Evolutionary conservation across 2,113 vertebrate species (phyloP), one percentile per base, ranked within the genome.

Genomic region (Pandion haliaetus): DNA sequence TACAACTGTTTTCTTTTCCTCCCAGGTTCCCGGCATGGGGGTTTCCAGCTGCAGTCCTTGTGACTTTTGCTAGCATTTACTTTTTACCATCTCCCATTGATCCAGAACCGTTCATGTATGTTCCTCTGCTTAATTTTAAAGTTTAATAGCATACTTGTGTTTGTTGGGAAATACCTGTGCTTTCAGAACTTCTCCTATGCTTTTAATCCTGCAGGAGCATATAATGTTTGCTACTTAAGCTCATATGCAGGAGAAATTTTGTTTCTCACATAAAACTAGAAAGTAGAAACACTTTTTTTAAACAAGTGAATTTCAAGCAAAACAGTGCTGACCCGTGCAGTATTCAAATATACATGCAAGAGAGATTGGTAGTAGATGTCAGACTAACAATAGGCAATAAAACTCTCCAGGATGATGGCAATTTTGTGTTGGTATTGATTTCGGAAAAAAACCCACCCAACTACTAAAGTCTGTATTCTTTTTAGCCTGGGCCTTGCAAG

Each of bases 1-100:
- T 10, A 36, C 17, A 55, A 17, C 0, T 1, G 15, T 31, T 54
- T 62, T 79, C 18, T 72, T 74, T 86, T 32, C 28, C 21, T 82
- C 34, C 36, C 93, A 98, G 98, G 96, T 92, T 97, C 58, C 58
- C 88, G 25, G 50, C n/a, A 8, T 86, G 72, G 47, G 93, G 80
- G 3, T 49, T 97, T 26, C 82, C 58, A 16, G 96, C 82, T 59
- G 97, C 74, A 82, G 66, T 96, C 71, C 54, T 97, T 29, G 88
- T 70, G 12, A 62, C 82, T 36, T 89, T 83, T 55, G 91, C 97
- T 17, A 96, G 96, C 23, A 34, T 98, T 92, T 98, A 98, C 79
- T 90, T 98, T 82, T 95, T 98, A 66, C 98, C 96, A 9, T 98
- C 98, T 44, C 98, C 98, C 44, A 97, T 97, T 17, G 97, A 98